Evolutionary conservation across 2,797 vertebrate species (phyloP).

Genomic region (Eulemur albifrons): DNA sequence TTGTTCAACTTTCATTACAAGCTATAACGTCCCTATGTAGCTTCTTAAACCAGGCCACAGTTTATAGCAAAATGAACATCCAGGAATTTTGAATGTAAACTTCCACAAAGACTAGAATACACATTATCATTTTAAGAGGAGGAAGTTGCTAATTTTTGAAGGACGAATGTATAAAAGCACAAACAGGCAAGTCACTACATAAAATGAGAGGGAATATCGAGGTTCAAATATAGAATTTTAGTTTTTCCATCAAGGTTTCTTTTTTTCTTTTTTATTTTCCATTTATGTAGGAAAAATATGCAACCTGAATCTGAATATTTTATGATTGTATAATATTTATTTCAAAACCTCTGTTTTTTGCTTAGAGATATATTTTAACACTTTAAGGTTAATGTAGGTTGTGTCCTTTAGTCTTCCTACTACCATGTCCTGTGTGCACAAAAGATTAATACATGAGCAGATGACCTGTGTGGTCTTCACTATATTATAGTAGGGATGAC

Average conservation of each 20-base stretch:
- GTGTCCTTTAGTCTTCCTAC: conserved; percentile 64
- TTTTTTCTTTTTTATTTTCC: conserved; percentile 54
- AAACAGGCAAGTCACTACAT: not conserved
- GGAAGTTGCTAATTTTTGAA: conserved; percentile 47
- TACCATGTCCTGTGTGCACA: fast-evolving
- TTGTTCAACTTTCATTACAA: not conserved
- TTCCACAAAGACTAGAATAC: not conserved
- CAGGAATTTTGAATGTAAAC: not conserved
- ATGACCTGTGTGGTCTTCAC: not conserved
- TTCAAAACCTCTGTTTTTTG: conserved; percentile 58
- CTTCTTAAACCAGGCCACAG: not conserved
- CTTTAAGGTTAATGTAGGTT: conserved; percentile 29
- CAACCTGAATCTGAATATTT: conserved; percentile 48
- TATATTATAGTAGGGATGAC: not conserved
- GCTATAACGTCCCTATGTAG: not conserved
- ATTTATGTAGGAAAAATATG: not conserved
- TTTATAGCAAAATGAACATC: not conserved
- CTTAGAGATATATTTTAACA: conserved; percentile 49
- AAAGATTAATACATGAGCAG: conserved; percentile 65
- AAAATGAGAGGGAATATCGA: conserved; percentile 38
- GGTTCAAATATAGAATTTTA: conserved; percentile 53
- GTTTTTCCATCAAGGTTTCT: conserved; percentile 33
- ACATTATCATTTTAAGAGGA: not conserved
- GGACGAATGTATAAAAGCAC: conserved; percentile 46
- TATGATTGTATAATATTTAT: conserved; percentile 58